Base-by-base conservation (phyloP, 2,888 invertebrate genomes). In the Schrankia costaestrigalis region DNA sequence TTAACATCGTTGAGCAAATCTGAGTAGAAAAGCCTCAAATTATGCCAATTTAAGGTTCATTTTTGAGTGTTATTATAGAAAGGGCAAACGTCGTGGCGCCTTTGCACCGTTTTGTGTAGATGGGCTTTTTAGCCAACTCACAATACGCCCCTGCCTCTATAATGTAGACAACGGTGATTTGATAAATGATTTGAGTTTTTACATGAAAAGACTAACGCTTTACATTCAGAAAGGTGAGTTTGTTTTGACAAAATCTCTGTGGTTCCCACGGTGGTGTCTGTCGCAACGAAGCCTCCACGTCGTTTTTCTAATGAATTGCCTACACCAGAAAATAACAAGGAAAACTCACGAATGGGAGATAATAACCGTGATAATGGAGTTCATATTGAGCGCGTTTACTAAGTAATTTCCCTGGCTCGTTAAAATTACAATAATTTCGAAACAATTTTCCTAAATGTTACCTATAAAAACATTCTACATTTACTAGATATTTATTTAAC, bases 151-250 rank as follows among this genome's bases (percentile, higher is more conserved):
- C 61, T 68, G 61, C 52, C 64, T 59, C 70, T 63, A 71, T 78
- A 75, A 78, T 77, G 78, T 77, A 79, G 78, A 78, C 78, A 78
- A 74, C 77, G 71, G 75, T 77, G 76, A 79, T 79, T 80, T 81
- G 78, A 79, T 81, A 79, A 81, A 80, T 79, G 78, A 79, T 70
- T 64, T 52, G 72, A 75, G 75, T 76, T 76, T 78, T 74, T 68
- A 66, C 63, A 55, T 76, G 69, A 77, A 78, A 78, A 75, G 75
- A 70, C 72, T 63, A 47, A 50, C 71, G 70, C 61, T 69, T 71
- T 52, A 49, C 56, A 60, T 65, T 69, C 64, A 54, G 61, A 69
- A 64, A 62, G 62, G 51, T 64, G 62, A 57, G 63, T 57, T 52
- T 71, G 67, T 70, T 71, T 73, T 71, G 70, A 65, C 69, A 61